Percentiles rank a stretch among this genome's conserved stretches.
Evolutionary conservation across 2,113 vertebrate genomes (phyloP).

Genomic region (Isichthys henryi): DNA sequence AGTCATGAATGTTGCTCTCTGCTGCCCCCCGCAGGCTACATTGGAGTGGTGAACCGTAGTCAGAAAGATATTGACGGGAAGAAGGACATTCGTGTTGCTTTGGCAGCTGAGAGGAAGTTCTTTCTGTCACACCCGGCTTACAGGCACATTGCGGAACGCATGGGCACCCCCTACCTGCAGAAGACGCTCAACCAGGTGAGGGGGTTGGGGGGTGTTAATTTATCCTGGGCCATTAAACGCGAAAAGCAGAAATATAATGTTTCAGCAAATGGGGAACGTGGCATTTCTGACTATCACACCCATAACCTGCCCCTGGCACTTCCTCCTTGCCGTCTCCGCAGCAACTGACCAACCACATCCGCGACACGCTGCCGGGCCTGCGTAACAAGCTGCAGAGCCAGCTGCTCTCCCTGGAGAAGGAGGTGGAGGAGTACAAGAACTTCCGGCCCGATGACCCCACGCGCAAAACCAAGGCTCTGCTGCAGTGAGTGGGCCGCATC

Average conservation of each 20-base stretch:
- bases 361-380: constrained; percentile 82
- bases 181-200: constrained; percentile 88
- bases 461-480: constrained; percentile 88
- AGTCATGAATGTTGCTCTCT: neutral
- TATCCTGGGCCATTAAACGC: neutral
- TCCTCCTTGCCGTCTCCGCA: constrained; percentile 32
- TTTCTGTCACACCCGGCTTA: constrained; percentile 90
- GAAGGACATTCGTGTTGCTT: constrained; percentile 83
- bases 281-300: neutral
- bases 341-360: constrained; percentile 98
- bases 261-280: neutral
- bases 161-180: constrained; percentile 90
- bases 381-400: constrained; percentile 94
- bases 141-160: constrained; percentile 88
- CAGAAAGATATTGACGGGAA: constrained; percentile 95
- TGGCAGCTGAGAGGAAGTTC: constrained; percentile 90
- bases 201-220: neutral
- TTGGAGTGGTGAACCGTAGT: constrained; percentile 92
- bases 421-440: constrained; percentile 94
- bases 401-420: constrained; percentile 88
- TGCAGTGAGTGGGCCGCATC: constrained; percentile 70
- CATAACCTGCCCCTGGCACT: neutral
- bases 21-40: constrained; percentile 67
- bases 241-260: neutral
- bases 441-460: constrained; percentile 92